phyloP scores from a whole-genome alignment of 2,888 invertebrate species.

The Acleris cristana region DNA sequence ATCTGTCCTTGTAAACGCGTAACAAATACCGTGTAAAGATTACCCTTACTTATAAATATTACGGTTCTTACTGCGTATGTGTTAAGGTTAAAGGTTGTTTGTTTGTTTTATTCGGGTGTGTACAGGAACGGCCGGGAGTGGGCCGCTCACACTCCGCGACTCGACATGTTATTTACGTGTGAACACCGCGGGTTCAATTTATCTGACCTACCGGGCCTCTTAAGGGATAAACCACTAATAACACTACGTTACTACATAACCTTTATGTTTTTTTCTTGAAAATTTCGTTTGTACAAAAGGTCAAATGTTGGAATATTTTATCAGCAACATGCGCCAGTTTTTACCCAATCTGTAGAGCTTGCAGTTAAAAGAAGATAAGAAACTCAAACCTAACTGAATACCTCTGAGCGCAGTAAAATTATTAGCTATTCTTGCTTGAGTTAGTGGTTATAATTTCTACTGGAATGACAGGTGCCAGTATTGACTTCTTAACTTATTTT shows the following conservation, averaged over 20 bases:
- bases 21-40: constrained; percentile 46
- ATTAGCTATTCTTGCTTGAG: too few species aligned
- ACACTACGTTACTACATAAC: constrained; percentile 65
- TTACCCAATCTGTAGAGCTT: too few species aligned
- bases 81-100: constrained; percentile 48
- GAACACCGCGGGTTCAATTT: constrained; percentile 83
- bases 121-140: constrained; percentile 46
- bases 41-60: constrained; percentile 33
- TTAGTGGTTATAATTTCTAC: too few species aligned
- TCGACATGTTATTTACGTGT: constrained; percentile 84
- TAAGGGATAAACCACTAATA: constrained; percentile 65
- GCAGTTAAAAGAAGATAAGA: too few species aligned
- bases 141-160: constrained; percentile 61
- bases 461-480: too few species aligned
- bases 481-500: too few species aligned
- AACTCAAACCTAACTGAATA: too few species aligned
- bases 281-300: too few species aligned
- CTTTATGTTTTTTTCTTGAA: constrained; percentile 39
- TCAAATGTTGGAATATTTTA: too few species aligned
- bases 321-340: too few species aligned
- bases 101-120: constrained; percentile 29
- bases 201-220: constrained; percentile 83
- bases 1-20: constrained; percentile 63
- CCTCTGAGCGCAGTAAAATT: too few species aligned
- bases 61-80: constrained; percentile 44